Conservation (phyloP, 2,888 invertebrate genomes). For the Catonia carolina region DNA sequence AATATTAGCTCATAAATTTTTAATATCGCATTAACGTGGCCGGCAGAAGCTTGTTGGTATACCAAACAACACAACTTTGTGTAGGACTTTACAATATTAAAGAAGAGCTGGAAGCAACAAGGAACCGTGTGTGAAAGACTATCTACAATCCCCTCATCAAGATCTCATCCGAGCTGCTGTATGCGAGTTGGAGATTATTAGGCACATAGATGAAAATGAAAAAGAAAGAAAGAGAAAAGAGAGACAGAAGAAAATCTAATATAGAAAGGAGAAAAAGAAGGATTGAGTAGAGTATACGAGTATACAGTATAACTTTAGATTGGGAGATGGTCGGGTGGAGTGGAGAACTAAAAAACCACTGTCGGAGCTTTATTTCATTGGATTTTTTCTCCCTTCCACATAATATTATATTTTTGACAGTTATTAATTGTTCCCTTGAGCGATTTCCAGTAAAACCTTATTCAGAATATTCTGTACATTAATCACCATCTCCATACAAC, state of each 20-base stretch:
- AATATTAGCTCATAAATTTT: too few relatives aligned
- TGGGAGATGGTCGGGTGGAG: background rate
- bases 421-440: constrained; percentile 25
- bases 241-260: too few relatives aligned
- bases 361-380: constrained; percentile 11
- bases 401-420: constrained; percentile 23
- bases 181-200: constrained; percentile 6
- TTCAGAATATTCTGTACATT: constrained; percentile 24
- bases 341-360: constrained; percentile 9
- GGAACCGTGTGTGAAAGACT: too few relatives aligned
- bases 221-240: background rate
- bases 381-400: constrained; percentile 11
- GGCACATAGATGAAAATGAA: background rate
- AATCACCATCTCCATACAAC: constrained; percentile 18
- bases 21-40: too few relatives aligned
- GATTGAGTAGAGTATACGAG: too few relatives aligned
- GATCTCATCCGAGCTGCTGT: constrained; percentile 1
- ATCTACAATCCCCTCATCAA: too few relatives aligned
- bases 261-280: too few relatives aligned
- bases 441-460: constrained; percentile 22
- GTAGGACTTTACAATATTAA: too few relatives aligned
- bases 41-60: too few relatives aligned
- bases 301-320: too few relatives aligned
- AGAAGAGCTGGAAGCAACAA: too few relatives aligned
- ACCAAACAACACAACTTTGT: too few relatives aligned